Conservation (phyloP, 30 jellyfish, hydroid and myxozoan species). For the Rhopilema esculentum region DNA sequence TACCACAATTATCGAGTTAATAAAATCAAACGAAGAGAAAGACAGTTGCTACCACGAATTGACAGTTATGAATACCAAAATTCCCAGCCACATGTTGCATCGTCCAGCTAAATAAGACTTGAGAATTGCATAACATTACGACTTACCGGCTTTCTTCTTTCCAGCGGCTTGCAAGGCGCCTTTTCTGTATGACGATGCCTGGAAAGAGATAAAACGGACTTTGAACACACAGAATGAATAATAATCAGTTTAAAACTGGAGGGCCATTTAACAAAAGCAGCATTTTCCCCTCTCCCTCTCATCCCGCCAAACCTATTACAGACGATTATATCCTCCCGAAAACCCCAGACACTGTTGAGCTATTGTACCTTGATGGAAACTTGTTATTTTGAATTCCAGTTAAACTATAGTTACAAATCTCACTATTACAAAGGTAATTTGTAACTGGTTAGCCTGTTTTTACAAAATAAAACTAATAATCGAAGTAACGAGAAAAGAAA, state of each 20-base stretch:
- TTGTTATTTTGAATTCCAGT: neutral
- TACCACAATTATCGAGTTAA: too few species aligned
- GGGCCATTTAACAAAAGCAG: constrained; percentile 5
- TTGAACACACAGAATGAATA: neutral
- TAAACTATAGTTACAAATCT: neutral
- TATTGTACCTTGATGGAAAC: too few species aligned
- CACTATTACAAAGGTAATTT: neutral
- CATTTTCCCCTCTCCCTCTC: too few species aligned
- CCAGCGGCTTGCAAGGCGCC: constrained; percentile 93
- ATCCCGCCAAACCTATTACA: too few species aligned
- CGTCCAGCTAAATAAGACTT: neutral
- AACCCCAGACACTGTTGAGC: too few species aligned
- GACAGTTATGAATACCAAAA: neutral
- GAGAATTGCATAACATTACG: too few species aligned
- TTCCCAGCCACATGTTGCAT: neutral
- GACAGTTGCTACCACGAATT: neutral
- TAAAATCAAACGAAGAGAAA: too few species aligned
- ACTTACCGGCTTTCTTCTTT: constrained; percentile 91
- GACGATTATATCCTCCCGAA: too few species aligned
- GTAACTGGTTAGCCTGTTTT: too few species aligned
- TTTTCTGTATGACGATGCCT: constrained; percentile 97
- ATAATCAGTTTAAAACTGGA: neutral
- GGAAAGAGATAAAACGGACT: neutral
- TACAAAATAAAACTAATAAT: too few species aligned
- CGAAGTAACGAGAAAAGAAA: too few species aligned